Percentiles rank a stretch among this genome's conserved stretches.
phyloP scores from a whole-genome alignment of 2,888 invertebrate species.

The Oeneis ivallda region DNA sequence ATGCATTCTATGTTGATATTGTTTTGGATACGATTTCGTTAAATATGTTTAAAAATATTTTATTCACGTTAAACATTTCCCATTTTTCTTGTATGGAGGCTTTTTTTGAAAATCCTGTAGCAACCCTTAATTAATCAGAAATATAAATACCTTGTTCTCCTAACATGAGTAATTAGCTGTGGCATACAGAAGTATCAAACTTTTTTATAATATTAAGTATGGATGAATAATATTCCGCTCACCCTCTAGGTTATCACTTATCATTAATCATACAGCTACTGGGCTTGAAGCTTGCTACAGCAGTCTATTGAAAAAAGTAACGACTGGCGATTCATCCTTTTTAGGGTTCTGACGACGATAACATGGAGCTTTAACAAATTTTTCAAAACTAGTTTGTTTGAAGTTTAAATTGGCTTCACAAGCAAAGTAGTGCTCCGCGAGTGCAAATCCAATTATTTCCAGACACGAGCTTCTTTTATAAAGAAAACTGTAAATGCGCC shows the following conservation, averaged over 20 bases:
- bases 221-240: neutral
- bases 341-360: neutral
- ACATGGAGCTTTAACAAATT: neutral
- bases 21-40: too few relatives aligned
- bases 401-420: conserved; percentile 9
- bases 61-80: neutral
- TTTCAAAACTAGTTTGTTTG: neutral
- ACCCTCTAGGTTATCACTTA: neutral
- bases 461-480: conserved; percentile 18
- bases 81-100: neutral
- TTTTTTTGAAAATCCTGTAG: too few relatives aligned
- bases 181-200: too few relatives aligned
- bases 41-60: too few relatives aligned
- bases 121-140: neutral
- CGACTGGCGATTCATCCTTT: neutral
- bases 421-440: conserved; percentile 5
- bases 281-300: too few relatives aligned
- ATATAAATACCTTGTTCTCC: neutral
- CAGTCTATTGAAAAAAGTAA: neutral
- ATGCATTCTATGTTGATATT: too few relatives aligned
- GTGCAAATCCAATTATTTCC: conserved; percentile 24
- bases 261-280: neutral
- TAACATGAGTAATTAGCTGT: too few relatives aligned
- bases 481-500: conserved; percentile 20
- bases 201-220: neutral